Percentiles rank a stretch among this genome's conserved stretches.
These are phyloP conservation scores for Petrocephalus microphthalmus DNA, from an alignment of 2,113 vertebrate genomes.

Conservation along the genomic window DNA sequence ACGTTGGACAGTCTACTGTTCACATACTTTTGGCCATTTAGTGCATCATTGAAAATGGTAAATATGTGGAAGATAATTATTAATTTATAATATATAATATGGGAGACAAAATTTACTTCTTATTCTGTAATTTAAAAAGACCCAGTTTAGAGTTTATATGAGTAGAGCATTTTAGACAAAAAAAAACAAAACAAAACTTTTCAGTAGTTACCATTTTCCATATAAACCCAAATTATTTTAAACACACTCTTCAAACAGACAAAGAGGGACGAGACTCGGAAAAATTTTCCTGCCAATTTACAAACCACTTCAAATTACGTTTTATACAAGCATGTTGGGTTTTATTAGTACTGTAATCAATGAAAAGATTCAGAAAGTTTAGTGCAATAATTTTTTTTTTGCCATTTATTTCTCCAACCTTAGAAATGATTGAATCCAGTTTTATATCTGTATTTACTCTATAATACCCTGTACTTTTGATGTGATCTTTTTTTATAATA, in stretches of 20 bases:
- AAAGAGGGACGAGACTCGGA: not conserved
- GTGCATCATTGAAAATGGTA: not conserved
- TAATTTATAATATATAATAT: not conserved
- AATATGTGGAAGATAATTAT: not conserved
- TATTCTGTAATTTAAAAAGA: not conserved
- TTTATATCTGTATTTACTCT: not conserved
- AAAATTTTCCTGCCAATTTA: not conserved
- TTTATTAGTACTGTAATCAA: not conserved
- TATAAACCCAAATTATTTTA: not conserved
- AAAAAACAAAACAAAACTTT: not conserved
- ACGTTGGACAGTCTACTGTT: not conserved
- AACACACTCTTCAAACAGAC: not conserved
- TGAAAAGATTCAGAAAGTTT: not conserved
- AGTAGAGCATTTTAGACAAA: not conserved
- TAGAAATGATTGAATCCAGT: not conserved
- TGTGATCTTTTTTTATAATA: not conserved
- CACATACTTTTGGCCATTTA: not conserved
- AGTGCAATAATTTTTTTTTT: not conserved
- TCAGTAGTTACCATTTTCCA: not conserved
- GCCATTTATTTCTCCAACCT: too few relatives aligned
- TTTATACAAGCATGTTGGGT: not conserved
- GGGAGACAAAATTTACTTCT: not conserved
- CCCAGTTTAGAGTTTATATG: not conserved
- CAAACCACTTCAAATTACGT: not conserved
- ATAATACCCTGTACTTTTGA: not conserved